Conservation (phyloP, 1,140 invertebrate species). For the Halictus rubicundus region DNA sequence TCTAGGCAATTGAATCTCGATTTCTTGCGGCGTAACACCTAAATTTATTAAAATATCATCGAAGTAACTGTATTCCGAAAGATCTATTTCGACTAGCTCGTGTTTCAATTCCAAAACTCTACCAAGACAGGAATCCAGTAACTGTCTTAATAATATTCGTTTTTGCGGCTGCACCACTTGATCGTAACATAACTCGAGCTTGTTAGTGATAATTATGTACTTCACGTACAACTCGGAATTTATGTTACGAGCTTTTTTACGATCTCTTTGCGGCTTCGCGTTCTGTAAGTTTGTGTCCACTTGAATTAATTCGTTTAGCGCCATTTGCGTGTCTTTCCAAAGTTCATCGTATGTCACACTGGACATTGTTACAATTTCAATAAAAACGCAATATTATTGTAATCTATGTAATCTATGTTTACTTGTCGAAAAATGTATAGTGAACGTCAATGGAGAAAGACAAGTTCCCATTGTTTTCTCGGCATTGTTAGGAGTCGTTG, state of each 20-base stretch:
- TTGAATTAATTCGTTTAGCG: conserved; percentile 84
- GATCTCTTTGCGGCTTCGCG: conserved; percentile 83
- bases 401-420: background rate
- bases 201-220: conserved; percentile 89
- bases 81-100: conserved; percentile 92
- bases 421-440: background rate
- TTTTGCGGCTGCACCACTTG: conserved; percentile 97
- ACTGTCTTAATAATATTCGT: conserved; percentile 87
- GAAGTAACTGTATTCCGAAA: conserved; percentile 93
- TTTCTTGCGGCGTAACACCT: conserved; percentile 84
- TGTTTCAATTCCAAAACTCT: conserved; percentile 89
- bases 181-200: conserved; percentile 91
- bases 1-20: conserved; percentile 84
- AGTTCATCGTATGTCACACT: conserved; percentile 86
- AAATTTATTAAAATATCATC: conserved; percentile 86
- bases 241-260: conserved; percentile 81
- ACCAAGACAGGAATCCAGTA: conserved; percentile 91
- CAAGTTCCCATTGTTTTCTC: background rate
- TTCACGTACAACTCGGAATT: conserved; percentile 87
- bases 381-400: background rate
- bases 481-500: conserved; percentile 20
- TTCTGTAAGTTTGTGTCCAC: conserved; percentile 84
- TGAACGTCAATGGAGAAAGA: too few relatives aligned
- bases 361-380: conserved; percentile 82
- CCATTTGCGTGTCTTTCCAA: conserved; percentile 83